Percentiles rank a stretch among this genome's conserved stretches.
These are phyloP conservation scores for Diplazon laetatorius DNA, from an alignment of 2,888 invertebrate species.

Conservation along the genomic window DNA sequence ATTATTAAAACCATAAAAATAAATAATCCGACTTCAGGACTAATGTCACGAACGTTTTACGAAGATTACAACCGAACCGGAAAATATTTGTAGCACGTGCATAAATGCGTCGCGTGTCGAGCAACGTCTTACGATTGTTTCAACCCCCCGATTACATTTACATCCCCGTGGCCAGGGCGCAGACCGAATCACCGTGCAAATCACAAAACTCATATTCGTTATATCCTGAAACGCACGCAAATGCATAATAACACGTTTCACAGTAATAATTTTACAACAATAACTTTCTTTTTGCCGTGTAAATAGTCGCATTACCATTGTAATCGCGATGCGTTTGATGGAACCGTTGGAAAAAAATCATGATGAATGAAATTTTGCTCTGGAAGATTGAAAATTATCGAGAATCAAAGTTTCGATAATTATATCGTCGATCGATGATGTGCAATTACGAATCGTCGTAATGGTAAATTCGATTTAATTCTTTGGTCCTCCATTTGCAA, in stretches of 20 bases:
- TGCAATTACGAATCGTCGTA: too few species aligned
- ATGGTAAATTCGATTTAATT: too few species aligned
- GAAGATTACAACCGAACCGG: slow-evolving; percentile 41
- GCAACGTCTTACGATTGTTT: slow-evolving; percentile 27
- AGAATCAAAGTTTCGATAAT: too few species aligned
- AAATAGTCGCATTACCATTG: not conserved
- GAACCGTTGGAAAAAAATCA: too few species aligned
- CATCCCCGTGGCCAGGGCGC: slow-evolving; percentile 43
- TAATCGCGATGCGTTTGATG: not conserved
- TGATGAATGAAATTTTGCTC: too few species aligned
- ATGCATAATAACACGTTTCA: too few species aligned
- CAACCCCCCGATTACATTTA: slow-evolving; percentile 33
- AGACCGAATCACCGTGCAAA: slow-evolving; percentile 39
- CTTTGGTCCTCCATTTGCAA: not conserved
- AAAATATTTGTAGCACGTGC: slow-evolving; percentile 49
- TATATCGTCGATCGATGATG: too few species aligned
- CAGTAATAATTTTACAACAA: too few species aligned
- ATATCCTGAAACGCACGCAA: not conserved
- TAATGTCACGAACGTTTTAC: slow-evolving; percentile 53
- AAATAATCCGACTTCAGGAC: slow-evolving; percentile 24
- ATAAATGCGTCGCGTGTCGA: slow-evolving; percentile 43
- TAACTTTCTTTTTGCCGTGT: not conserved
- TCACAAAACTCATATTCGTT: slow-evolving; percentile 50
- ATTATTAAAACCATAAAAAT: too few species aligned
- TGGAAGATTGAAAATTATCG: too few species aligned